Base-by-base conservation (phyloP, 2,888 invertebrate species). In the Pterostichus niger region DNA sequence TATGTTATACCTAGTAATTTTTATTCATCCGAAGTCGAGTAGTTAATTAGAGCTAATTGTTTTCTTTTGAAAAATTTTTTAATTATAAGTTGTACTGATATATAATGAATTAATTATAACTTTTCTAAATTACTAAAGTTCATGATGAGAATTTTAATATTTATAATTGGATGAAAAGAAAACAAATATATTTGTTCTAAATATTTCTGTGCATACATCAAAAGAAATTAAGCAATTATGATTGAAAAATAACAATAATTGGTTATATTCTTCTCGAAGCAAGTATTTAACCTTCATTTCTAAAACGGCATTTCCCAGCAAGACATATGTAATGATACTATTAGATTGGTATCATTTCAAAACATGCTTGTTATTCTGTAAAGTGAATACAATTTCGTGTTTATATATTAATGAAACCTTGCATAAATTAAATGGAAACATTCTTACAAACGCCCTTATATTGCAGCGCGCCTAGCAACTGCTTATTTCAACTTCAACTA, bases 81-180 rank as follows among this genome's bases (percentile, higher is more conserved):
- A 71, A 71, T 71, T 71, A 71, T 44, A 40, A 15, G 40, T 71
- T 71, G n/a, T 71, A 44, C 15, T 71, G 68, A 71, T 71, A 71
- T 71, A 44, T 71, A 71, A 71, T 71, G 68, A 44, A 71, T 44
- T 71, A 71, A 71, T 71, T 71, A 71, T 71, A 71, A 44, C 46
- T 64, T 64, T 40, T 64, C 68, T 71, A 40, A 40, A 40, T 44
- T 56, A 56, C 40, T 71, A 15, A 44, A 71, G 15, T 17, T 71
- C 15, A 44, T 11, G 68, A 44, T 71, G 44, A 71, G 68, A 40
- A 71, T 71, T 71, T 71, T 71, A 44, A 71, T 71, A 17, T 44
- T 71, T 40, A 44, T 71, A 17, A 71, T 71, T 71, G 44, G 6
- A 17, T 0, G 17, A 71, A 71, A 71, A 46, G 17, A 71, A 71